These are phyloP conservation scores for Tachysurus vachellii DNA, from an alignment of 2,113 vertebrate genomes.

Conservation along the genomic window DNA sequence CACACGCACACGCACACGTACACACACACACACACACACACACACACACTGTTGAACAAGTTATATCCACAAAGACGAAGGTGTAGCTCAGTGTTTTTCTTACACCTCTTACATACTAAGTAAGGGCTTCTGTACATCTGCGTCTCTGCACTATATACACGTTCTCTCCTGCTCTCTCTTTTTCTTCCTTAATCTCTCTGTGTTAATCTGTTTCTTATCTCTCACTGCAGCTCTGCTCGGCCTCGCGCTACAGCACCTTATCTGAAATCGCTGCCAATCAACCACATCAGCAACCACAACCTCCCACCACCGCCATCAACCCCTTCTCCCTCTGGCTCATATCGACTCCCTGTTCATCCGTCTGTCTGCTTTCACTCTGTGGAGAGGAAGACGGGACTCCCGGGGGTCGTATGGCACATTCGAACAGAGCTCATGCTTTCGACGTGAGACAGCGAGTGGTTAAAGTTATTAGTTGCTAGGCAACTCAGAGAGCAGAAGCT, in stretches of 20 bases:
- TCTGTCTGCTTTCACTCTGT: not conserved
- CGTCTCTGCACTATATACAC: slow-evolving; percentile 52
- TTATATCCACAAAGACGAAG: slow-evolving; percentile 26
- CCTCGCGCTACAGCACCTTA: slow-evolving; percentile 65
- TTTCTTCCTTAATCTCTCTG: slow-evolving; percentile 35
- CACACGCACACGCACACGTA: slow-evolving; percentile 22
- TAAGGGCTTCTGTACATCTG: slow-evolving; percentile 43
- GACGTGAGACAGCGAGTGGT: not conserved
- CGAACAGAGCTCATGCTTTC: not conserved
- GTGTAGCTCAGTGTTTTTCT: slow-evolving; percentile 6
- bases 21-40: slow-evolving; percentile 24
- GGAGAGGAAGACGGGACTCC: not conserved
- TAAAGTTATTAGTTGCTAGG: not conserved
- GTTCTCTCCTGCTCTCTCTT: slow-evolving; percentile 35
- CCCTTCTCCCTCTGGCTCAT: slow-evolving; percentile 1
- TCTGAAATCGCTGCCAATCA: slow-evolving; percentile 77
- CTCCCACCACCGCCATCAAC: slow-evolving; percentile 58
- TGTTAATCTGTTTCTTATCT: slow-evolving; percentile 74
- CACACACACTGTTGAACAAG: slow-evolving; percentile 39
- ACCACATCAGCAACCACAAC: slow-evolving; percentile 65
- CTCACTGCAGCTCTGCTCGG: slow-evolving; percentile 69
- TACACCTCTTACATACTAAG: slow-evolving; percentile 13
- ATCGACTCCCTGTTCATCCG: not conserved
- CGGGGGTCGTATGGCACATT: not conserved
- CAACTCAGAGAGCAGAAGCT: not conserved